Conservation (phyloP, 2,797 vertebrate genomes). For the Girardinus metallicus region DNA sequence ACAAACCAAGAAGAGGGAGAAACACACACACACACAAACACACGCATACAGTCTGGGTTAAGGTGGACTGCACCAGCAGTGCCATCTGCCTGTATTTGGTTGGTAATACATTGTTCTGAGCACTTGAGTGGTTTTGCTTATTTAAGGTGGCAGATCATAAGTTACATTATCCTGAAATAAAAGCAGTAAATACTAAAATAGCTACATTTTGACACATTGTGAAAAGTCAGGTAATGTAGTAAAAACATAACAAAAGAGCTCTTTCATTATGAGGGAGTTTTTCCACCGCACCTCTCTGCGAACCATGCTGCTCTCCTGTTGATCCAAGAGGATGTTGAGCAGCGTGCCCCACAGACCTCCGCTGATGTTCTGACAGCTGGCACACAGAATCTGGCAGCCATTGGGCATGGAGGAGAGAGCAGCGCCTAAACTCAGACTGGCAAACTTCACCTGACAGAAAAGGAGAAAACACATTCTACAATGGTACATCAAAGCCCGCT, state of each 20-base stretch:
- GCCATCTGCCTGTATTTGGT: slow-evolving; percentile 82
- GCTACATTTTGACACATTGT: slow-evolving; percentile 1
- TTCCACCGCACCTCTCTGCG: slow-evolving; percentile 88
- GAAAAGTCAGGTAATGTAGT: not conserved
- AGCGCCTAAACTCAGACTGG: slow-evolving; percentile 91
- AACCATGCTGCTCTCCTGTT: slow-evolving; percentile 94
- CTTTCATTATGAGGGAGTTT: slow-evolving; percentile 10
- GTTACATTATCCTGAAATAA: not conserved
- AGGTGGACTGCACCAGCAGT: slow-evolving; percentile 75
- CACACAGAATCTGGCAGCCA: slow-evolving; percentile 89
- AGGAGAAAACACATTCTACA: not conserved
- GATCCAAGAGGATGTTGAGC: slow-evolving; percentile 94
- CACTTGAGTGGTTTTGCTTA: slow-evolving; percentile 1
- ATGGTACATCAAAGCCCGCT: not conserved
- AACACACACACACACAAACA: slow-evolving; percentile 22
- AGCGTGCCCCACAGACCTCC: slow-evolving; percentile 96
- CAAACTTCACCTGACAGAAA: slow-evolving; percentile 89
- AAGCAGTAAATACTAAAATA: not conserved
- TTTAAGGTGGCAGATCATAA: not conserved
- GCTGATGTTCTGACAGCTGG: slow-evolving; percentile 97
- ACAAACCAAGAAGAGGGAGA: slow-evolving; percentile 16
- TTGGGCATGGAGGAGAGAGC: slow-evolving; percentile 88
- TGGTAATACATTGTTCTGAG: slow-evolving; percentile 65
- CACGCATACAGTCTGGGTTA: slow-evolving; percentile 29
- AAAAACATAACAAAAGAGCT: not conserved